Base-by-base conservation (phyloP, 2,797 vertebrate species). In the Sebastes trivittatus region DNA sequence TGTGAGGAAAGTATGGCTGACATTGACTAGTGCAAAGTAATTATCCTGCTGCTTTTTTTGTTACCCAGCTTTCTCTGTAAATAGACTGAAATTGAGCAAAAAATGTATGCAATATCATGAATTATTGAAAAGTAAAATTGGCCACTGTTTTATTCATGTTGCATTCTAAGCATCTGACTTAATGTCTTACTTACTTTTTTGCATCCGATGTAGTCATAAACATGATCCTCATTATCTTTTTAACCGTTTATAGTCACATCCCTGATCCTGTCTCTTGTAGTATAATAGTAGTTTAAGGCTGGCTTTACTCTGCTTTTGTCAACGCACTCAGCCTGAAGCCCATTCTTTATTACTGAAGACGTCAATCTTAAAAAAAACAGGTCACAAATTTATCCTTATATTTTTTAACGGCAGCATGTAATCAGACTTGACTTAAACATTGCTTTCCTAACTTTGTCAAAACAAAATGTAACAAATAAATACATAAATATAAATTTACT, bases 21-120 rank as follows among this genome's bases (percentile, higher is more conserved):
- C 42, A 49, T 65, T 20, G 46, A 49, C 46, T 20, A 14, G 29
- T 38, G 68, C 65, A 36, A n/a, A 69, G 78, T 80, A 80, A 89
- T 86, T 78, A 82, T 55, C 29, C 62, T 71, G 69, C 81, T 72
- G 68, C 34, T 76, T 64, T 82, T 42, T 81, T 59, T 82, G 85
- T 73, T 69, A 74, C 73, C 22, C 75, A 65, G 71, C 36, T 82
- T 88, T 70, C 72, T 72, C 11, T 36, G 62, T 67, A 78, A 85
- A 86, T 85, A 77, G 61, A 64, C 56, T 61, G 75, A 67, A 64
- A 59, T 38, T 61, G 62, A 64, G 22, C 1, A 8, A 52, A 23
- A 23, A 23, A 20, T 29, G 2, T 67, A 7, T 59, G 49, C 38
- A 42, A 25, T n/a, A 65, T 32, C 16, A 55, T 60, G 52, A n/a